phyloP scores from a whole-genome alignment of 2,113 vertebrate species.

The Pedetes capensis region DNA sequence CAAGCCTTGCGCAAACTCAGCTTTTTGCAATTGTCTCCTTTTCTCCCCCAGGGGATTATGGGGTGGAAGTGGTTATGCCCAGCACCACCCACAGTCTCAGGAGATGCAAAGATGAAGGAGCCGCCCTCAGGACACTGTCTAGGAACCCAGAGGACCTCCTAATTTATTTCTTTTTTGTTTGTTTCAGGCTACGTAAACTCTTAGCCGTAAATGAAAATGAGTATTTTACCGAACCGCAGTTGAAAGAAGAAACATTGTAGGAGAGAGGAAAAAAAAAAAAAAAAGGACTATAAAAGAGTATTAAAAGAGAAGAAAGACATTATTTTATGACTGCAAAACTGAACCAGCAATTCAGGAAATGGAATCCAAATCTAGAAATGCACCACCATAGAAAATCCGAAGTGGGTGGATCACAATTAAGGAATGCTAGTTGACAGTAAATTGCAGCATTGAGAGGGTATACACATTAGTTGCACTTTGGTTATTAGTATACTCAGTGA shows the following conservation, averaged over 20 bases:
- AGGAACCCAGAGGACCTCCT: background rate
- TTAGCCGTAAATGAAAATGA: slow-evolving; percentile 88
- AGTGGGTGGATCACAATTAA: slow-evolving; percentile 45
- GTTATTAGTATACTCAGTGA: background rate
- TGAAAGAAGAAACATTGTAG: slow-evolving; percentile 81
- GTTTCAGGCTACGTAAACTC: slow-evolving; percentile 86
- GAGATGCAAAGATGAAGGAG: background rate
- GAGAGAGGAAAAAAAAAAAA: slow-evolving; percentile 79
- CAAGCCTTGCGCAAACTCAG: background rate
- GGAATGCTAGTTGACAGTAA: slow-evolving; percentile 32
- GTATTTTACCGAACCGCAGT: slow-evolving; percentile 84
- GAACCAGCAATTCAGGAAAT: slow-evolving; percentile 91
- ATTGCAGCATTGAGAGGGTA: background rate
- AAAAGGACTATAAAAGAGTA: slow-evolving; percentile 80
- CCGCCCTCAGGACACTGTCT: background rate
- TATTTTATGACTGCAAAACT: slow-evolving; percentile 86
- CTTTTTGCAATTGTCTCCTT: background rate
- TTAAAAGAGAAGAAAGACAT: slow-evolving; percentile 87
- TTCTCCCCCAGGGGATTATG: background rate
- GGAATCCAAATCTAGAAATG: slow-evolving; percentile 52
- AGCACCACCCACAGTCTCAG: background rate
- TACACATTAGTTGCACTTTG: background rate
- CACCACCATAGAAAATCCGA: slow-evolving; percentile 26
- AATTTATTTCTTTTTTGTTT: slow-evolving; percentile 61
- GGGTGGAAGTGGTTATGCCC: background rate